Percentiles rank a stretch among this genome's conserved stretches.
phyloP scores from a whole-genome alignment of 2,888 invertebrate species.

The Idaea aversata region DNA sequence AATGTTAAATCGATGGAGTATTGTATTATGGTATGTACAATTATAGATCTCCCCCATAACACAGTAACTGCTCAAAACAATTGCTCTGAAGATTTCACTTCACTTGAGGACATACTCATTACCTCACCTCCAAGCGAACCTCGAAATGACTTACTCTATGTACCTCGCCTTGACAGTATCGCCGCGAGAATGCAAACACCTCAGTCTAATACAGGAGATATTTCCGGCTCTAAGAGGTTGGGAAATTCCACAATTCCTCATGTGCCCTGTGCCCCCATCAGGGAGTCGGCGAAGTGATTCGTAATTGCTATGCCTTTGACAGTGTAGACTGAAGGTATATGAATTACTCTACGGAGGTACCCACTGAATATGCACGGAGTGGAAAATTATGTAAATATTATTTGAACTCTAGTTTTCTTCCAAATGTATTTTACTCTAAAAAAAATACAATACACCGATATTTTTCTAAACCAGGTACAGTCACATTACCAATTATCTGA shows the following conservation, averaged over 20 bases:
- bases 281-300: neutral
- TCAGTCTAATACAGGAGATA: neutral
- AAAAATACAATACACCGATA: too few species aligned
- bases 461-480: too few species aligned
- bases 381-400: too few species aligned
- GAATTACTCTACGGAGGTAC: too few species aligned
- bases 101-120: neutral
- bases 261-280: neutral
- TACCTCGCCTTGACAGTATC: neutral
- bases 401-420: too few species aligned
- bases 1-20: too few species aligned
- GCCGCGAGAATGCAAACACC: slow-evolving; percentile 1
- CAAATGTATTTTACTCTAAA: too few species aligned
- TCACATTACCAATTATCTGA: too few species aligned
- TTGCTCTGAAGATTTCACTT: neutral
- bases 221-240: neutral
- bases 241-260: neutral
- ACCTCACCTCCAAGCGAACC: neutral
- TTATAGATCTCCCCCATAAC: neutral
- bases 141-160: neutral
- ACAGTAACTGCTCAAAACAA: neutral
- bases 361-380: too few species aligned
- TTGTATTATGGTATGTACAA: too few species aligned
- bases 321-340: neutral
- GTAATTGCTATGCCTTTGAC: neutral